Evolutionary conservation across 1,140 invertebrate genomes (phyloP), one percentile per base, ranked within the genome.

Genomic region (Drosophila willistoni): DNA sequence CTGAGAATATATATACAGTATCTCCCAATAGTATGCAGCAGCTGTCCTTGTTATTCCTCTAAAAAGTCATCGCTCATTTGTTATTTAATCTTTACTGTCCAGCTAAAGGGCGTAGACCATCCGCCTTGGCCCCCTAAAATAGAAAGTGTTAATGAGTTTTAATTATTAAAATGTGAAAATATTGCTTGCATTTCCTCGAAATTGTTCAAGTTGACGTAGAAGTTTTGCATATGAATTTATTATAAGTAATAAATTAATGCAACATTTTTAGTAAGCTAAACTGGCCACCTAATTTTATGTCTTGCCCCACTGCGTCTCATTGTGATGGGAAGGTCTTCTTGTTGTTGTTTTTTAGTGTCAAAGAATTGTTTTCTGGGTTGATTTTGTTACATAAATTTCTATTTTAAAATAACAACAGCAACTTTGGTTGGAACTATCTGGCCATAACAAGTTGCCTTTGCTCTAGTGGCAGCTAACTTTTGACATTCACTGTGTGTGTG

Each of bases 101-200:
- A 75, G 83, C 56, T 19, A 77, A 64, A 22, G 29, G 56, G 56
- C n/a, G n/a, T n/a, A n/a, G 69, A 61, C n/a, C 47, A 29, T 41
- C 54, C 0, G n/a, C 29, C 51, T n/a, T n/a, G n/a, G 33, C 41
- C 2, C 1, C 13, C 19, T 22, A 34, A 34, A 36, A 67, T 72
- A 54, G 76, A 77, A 82, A 83, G 83, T 87, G 83, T 89, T 86
- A 86, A 86, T 86, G 83, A 86, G 83, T 77, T 86, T 86, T 86
- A 86, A 86, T 86, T 83, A 86, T 86, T 86, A 74, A 86, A 87
- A 83, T 87, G 68, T 69, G 55, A 59, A 70, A 59, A 34, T 60
- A 22, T 64, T 67, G 59, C 57, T 44, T 17, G 36, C 65, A 42
- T n/a, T 59, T 17, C 29, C 7, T n/a, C n/a, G 33, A n/a, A 57